phyloP scores from a whole-genome alignment of 2,888 invertebrate species.

The Lathronympha strigana region DNA sequence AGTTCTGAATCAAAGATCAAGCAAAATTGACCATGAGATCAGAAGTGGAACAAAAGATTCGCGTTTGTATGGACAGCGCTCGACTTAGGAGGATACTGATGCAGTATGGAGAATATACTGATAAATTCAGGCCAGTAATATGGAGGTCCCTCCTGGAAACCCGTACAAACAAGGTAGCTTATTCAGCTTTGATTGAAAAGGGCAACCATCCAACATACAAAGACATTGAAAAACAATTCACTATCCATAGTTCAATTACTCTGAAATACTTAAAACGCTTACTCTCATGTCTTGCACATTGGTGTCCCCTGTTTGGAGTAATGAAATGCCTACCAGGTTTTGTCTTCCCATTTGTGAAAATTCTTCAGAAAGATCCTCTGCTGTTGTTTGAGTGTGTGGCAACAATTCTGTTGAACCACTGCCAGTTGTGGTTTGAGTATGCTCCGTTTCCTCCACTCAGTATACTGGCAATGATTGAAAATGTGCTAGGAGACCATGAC shows the following conservation, averaged over 20 bases:
- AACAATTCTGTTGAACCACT: slow-evolving; percentile 91
- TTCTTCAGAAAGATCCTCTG: slow-evolving; percentile 90
- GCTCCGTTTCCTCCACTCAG: slow-evolving; percentile 93
- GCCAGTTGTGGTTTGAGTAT: slow-evolving; percentile 95
- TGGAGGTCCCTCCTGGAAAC: slow-evolving; percentile 91
- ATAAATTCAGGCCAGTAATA: slow-evolving; percentile 89
- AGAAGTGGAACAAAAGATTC: slow-evolving; percentile 74
- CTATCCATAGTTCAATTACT: slow-evolving; percentile 73
- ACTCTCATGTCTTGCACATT: slow-evolving; percentile 90
- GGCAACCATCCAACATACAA: slow-evolving; percentile 85
- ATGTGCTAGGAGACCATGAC: slow-evolving; percentile 90
- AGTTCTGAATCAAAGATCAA: slow-evolving; percentile 47
- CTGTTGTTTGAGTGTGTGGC: slow-evolving; percentile 90
- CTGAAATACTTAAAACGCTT: slow-evolving; percentile 86
- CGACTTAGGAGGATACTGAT: slow-evolving; percentile 87
- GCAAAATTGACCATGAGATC: slow-evolving; percentile 57
- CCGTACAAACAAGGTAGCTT: slow-evolving; percentile 89
- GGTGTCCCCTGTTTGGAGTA: slow-evolving; percentile 92
- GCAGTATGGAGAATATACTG: slow-evolving; percentile 93
- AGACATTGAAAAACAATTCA: slow-evolving; percentile 83
- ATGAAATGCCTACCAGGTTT: slow-evolving; percentile 90
- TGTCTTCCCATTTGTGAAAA: slow-evolving; percentile 92
- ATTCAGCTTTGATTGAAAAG: slow-evolving; percentile 87
- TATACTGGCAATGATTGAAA: slow-evolving; percentile 92
- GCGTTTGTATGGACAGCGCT: slow-evolving; percentile 82